Evolutionary conservation across 2,113 vertebrate genomes (phyloP).

Genomic region (Tachycineta bicolor): DNA sequence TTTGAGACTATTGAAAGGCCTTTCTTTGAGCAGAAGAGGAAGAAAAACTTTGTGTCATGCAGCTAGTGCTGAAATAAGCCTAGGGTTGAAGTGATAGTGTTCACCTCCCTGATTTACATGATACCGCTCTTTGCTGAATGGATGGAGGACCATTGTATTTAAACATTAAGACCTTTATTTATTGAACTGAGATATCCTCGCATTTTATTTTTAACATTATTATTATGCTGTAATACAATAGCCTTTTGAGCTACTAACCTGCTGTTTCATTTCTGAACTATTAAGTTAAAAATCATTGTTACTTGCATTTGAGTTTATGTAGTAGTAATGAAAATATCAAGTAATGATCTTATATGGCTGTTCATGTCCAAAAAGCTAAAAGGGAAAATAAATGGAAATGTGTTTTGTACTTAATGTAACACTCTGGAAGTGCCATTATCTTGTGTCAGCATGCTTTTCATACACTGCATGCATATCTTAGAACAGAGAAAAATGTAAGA

Average conservation of each 20-base stretch:
- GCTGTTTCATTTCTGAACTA: background rate
- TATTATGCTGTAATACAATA: background rate
- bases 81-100: constrained; percentile 23
- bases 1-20: constrained; percentile 64
- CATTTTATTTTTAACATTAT: background rate
- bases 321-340: background rate
- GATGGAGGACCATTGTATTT: background rate
- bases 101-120: constrained; percentile 55
- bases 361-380: background rate
- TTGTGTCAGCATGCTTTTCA: background rate
- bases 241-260: background rate
- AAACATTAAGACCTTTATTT: background rate
- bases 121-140: background rate
- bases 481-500: background rate
- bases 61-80: constrained; percentile 69
- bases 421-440: background rate
- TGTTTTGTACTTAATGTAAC: background rate
- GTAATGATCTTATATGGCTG: background rate
- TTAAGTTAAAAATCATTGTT: background rate
- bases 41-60: constrained; percentile 55
- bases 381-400: background rate
- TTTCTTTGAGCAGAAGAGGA: constrained; percentile 57
- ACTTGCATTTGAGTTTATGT: background rate
- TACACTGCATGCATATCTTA: background rate
- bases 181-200: background rate